Evolutionary conservation across 2,797 vertebrate species (phyloP).

Genomic region (Karalla daura): DNA sequence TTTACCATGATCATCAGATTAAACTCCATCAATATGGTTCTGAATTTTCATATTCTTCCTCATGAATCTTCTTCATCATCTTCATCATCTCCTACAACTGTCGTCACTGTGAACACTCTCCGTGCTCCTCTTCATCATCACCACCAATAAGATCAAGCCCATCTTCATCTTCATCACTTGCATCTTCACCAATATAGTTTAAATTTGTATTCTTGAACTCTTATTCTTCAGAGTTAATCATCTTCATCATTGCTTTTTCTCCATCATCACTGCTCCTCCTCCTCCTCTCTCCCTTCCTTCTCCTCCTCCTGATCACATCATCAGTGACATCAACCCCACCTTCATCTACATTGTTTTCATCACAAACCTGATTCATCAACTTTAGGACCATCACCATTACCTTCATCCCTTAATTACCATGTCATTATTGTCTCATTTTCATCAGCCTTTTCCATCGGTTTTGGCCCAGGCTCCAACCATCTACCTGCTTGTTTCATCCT

Average conservation of each 20-base stretch:
- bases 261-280: no score
- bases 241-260: neutral
- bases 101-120: neutral
- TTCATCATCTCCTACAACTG: neutral
- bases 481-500: neutral
- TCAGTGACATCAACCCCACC: neutral
- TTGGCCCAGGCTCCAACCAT: no score
- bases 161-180: neutral
- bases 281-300: no score
- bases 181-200: neutral
- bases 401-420: no score
- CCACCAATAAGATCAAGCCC: neutral
- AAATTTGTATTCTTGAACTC: no score
- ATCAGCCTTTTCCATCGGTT: neutral
- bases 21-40: neutral
- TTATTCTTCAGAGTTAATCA: no score
- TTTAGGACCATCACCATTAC: neutral
- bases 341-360: no score
- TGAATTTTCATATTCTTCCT: neutral
- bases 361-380: no score
- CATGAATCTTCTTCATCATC: neutral
- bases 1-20: no score
- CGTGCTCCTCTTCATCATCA: neutral
- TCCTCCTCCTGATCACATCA: no score
- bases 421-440: no score